Conservation (phyloP, 2,797 vertebrate species). For the Denticeps clupeoides region DNA sequence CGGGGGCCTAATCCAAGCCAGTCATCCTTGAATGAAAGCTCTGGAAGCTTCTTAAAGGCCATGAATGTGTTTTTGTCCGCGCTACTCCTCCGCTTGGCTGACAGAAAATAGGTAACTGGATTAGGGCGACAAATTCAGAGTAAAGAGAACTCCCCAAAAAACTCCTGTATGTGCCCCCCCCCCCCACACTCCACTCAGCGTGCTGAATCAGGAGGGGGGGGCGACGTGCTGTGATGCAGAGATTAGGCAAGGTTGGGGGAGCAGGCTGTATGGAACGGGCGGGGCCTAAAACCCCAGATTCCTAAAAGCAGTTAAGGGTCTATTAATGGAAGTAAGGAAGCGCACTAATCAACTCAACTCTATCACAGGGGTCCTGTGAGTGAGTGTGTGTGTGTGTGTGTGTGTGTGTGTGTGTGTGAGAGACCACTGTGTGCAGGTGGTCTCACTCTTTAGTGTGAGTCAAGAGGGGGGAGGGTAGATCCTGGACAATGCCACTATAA, state of each 20-base stretch:
- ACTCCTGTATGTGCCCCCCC: slow-evolving; percentile 59
- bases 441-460: slow-evolving; percentile 26
- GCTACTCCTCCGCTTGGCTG: slow-evolving; percentile 74
- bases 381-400: slow-evolving; percentile 13
- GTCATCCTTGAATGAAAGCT: slow-evolving; percentile 69
- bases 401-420: slow-evolving; percentile 17
- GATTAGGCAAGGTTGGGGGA: slow-evolving; percentile 70
- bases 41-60: slow-evolving; percentile 69
- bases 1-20: slow-evolving; percentile 64
- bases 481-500: slow-evolving; percentile 31
- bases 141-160: slow-evolving; percentile 71
- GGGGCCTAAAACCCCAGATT: slow-evolving; percentile 65
- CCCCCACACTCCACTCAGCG: slow-evolving; percentile 35
- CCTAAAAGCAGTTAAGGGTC: slow-evolving; percentile 72
- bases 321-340: slow-evolving; percentile 74
- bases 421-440: slow-evolving; percentile 34
- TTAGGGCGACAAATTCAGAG: slow-evolving; percentile 73
- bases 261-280: background rate
- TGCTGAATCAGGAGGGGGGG: no score
- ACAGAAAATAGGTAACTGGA: slow-evolving; percentile 79
- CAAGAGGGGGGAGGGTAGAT: slow-evolving; percentile 33
- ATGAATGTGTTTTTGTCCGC: slow-evolving; percentile 74
- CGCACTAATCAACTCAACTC: slow-evolving; percentile 69
- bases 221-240: slow-evolving; percentile 37
- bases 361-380: slow-evolving; percentile 33